Evolutionary conservation across 2,888 invertebrate species (phyloP).

Genomic region (Frankliniella fusca): DNA sequence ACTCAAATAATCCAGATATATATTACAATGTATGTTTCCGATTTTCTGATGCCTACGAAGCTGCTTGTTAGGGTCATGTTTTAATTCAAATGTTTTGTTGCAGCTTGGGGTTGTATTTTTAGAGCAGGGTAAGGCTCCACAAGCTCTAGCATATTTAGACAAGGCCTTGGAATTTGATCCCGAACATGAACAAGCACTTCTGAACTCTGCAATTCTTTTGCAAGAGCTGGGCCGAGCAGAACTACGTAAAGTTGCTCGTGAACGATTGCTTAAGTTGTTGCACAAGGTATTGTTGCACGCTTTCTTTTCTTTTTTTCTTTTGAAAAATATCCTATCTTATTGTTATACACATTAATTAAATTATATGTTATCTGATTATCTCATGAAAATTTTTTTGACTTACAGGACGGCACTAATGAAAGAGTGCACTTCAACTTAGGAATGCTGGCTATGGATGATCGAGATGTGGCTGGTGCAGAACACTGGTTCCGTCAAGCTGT

Average conservation of each 20-base stretch:
- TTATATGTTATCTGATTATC: neutral
- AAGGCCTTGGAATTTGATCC: constrained; percentile 89
- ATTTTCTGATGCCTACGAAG: neutral
- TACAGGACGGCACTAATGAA: constrained; percentile 70
- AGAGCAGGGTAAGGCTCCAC: constrained; percentile 86
- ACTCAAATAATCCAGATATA: constrained; percentile 89
- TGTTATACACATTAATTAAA: neutral
- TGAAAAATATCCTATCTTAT: neutral
- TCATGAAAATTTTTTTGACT: constrained; percentile 30
- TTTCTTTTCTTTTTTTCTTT: neutral
- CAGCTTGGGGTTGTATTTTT: constrained; percentile 90
- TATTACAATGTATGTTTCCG: constrained; percentile 64
- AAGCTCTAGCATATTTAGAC: constrained; percentile 87
- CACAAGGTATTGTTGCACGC: constrained; percentile 51
- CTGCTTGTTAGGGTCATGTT: neutral
- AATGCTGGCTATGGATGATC: constrained; percentile 95
- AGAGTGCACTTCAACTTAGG: constrained; percentile 92
- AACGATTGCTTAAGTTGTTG: constrained; percentile 74
- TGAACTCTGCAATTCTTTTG: constrained; percentile 91
- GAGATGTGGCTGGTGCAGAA: constrained; percentile 82
- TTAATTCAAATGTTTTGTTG: neutral
- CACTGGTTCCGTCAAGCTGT: constrained; percentile 82
- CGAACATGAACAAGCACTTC: constrained; percentile 88
- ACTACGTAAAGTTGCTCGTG: constrained; percentile 71
- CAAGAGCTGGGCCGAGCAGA: constrained; percentile 83